Evolutionary conservation across 2,888 invertebrate species (phyloP), one percentile per base, ranked within the genome.

Genomic region (Agonopterix alstromeriana): DNA sequence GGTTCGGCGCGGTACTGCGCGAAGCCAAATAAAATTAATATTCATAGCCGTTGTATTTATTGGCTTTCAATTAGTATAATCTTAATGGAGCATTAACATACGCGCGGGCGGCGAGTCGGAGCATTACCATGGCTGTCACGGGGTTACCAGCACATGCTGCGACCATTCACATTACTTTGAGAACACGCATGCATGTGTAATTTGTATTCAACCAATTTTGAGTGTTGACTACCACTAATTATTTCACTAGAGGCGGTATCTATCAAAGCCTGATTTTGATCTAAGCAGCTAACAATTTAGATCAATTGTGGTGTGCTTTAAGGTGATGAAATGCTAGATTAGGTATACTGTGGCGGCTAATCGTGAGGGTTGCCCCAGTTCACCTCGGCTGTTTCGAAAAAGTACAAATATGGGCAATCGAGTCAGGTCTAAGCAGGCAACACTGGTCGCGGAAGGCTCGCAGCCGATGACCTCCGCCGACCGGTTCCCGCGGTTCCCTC

Each of bases 61-160:
- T 88, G 88, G 85, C 87, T 86, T 88, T 88, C 88, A 88, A 88
- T 88, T 88, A 88, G 88, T 84, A 79, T 88, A 86, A 88, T 88
- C 88, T 85, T 87, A 86, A 88, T 88, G 85, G 87, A 81, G 84
- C 82, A 86, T 87, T 88, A 86, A 82, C 83, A 85, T 84, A 86
- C 75, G 80, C 77, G 80, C 80, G 76, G 77, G 77, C 78, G 82
- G 76, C 75, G 73, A 75, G 79, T 65, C 63, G 66, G 65, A 71
- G 70, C 71, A 72, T 76, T 73, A 74, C 74, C 76, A 73, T 71
- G 67, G 67, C 70, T 27, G 65, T 53, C 38, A 43, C 36, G 41
- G 48, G 46, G 47, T 48, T 52, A 47, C 51, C 49, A 53, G 42
- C 27, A 27, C 7, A 3, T 27, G 27, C 27, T 27, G 27, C 27